A percentile compares a stretch with the other conserved stretches of the same genome.
Evolutionary conservation across 2,888 invertebrate species (phyloP).

Genomic region (Holacanthella duospinosa): DNA sequence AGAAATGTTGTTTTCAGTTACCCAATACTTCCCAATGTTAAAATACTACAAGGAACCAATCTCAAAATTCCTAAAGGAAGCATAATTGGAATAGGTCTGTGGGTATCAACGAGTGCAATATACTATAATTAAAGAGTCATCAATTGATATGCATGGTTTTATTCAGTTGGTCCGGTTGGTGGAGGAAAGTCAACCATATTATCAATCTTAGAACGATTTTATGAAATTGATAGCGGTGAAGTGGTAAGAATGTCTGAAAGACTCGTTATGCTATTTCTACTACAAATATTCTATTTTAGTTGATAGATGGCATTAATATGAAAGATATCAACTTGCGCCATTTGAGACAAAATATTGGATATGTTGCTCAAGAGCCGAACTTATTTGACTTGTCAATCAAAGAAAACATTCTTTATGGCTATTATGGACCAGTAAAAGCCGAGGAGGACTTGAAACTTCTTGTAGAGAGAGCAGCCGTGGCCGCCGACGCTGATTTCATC

Average conservation of each 20-base stretch:
- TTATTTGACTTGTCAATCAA: not conserved
- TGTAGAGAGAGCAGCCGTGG: not conserved
- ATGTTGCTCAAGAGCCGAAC: not conserved
- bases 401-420: not conserved
- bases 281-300: too few relatives aligned
- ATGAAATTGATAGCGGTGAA: not conserved
- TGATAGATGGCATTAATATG: not conserved
- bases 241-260: not conserved
- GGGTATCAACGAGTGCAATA: too few relatives aligned
- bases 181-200: not conserved
- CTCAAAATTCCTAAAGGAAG: not conserved
- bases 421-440: not conserved
- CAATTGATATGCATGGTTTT: not conserved
- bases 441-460: not conserved
- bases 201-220: not conserved
- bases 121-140: too few relatives aligned
- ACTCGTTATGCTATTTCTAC: too few relatives aligned
- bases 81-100: not conserved
- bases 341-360: not conserved
- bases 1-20: conserved; percentile 61
- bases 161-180: not conserved
- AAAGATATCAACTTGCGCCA: not conserved
- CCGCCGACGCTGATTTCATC: not conserved
- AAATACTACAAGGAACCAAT: conserved; percentile 47
- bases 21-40: conserved; percentile 60